These are phyloP conservation scores for Melinaea menophilus DNA, from an alignment of 2,888 invertebrate genomes.

Conservation along the genomic window DNA sequence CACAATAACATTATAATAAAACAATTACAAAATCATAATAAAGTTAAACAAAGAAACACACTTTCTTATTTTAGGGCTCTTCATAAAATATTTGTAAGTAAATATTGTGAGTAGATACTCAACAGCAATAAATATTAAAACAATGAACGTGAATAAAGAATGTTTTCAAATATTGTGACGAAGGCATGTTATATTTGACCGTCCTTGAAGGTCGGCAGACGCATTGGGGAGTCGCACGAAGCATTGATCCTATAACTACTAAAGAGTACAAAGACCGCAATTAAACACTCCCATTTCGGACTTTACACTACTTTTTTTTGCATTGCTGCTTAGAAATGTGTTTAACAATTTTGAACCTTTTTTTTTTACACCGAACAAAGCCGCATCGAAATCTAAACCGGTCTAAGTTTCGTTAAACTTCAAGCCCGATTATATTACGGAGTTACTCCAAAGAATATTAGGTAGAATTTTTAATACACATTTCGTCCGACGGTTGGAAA, in stretches of 20 bases:
- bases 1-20: not conserved
- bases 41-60: not conserved
- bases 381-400: constrained; percentile 51
- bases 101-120: constrained; percentile 1
- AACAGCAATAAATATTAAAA: constrained; percentile 8
- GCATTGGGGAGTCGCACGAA: constrained; percentile 43
- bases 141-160: constrained; percentile 13
- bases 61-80: too few species aligned
- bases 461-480: not conserved
- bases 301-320: constrained; percentile 31
- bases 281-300: constrained; percentile 26
- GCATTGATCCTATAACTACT: constrained; percentile 30
- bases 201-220: constrained; percentile 54
- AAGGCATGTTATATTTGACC: constrained; percentile 41
- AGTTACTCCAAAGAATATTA: constrained; percentile 9
- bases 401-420: constrained; percentile 47
- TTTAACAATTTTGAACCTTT: constrained; percentile 35
- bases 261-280: constrained; percentile 32
- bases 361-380: constrained; percentile 32
- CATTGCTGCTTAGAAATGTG: constrained; percentile 34
- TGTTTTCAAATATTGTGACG: constrained; percentile 23
- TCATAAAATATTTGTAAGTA: not conserved
- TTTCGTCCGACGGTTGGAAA: not conserved
- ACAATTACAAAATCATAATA: not conserved
- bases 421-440: constrained; percentile 50